These are phyloP conservation scores for Eupelmus urozonus DNA, from an alignment of 2,888 invertebrate genomes.

Conservation along the genomic window DNA sequence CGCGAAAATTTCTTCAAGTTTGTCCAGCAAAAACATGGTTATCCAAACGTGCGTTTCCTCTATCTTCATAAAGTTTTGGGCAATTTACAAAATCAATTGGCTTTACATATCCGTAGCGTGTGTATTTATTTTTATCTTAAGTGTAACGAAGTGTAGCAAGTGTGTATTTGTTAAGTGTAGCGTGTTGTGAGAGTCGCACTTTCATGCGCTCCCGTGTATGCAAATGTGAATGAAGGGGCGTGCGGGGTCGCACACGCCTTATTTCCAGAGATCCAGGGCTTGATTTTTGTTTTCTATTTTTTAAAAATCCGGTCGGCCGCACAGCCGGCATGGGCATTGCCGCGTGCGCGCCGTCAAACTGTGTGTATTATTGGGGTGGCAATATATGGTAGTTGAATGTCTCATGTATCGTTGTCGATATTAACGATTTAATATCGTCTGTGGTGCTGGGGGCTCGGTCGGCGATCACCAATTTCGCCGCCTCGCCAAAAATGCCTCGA, in stretches of 20 bases:
- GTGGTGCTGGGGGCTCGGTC: constrained; percentile 50
- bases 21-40: constrained; percentile 5
- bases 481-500: constrained; percentile 61
- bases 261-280: constrained; percentile 70
- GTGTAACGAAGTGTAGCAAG: constrained; percentile 63
- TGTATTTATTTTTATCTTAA: constrained; percentile 60
- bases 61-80: constrained; percentile 52
- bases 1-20: constrained; percentile 12
- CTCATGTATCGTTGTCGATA: constrained; percentile 55
- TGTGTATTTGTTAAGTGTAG: constrained; percentile 63
- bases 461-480: constrained; percentile 73
- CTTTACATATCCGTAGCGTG: constrained; percentile 78
- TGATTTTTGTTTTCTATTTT: constrained; percentile 62
- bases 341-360: constrained; percentile 62
- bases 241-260: constrained; percentile 73
- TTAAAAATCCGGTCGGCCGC: constrained; percentile 58
- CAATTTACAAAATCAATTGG: constrained; percentile 78
- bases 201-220: constrained; percentile 66
- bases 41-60: constrained; percentile 57
- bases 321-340: constrained; percentile 63
- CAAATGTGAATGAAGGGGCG: constrained; percentile 67
- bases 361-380: constrained; percentile 63
- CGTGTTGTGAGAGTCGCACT: constrained; percentile 65
- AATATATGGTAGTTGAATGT: constrained; percentile 62
- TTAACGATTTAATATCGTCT: not conserved